Evolutionary conservation across 1,140 invertebrate species (phyloP).

Genomic region (Drosophila aff.): DNA sequence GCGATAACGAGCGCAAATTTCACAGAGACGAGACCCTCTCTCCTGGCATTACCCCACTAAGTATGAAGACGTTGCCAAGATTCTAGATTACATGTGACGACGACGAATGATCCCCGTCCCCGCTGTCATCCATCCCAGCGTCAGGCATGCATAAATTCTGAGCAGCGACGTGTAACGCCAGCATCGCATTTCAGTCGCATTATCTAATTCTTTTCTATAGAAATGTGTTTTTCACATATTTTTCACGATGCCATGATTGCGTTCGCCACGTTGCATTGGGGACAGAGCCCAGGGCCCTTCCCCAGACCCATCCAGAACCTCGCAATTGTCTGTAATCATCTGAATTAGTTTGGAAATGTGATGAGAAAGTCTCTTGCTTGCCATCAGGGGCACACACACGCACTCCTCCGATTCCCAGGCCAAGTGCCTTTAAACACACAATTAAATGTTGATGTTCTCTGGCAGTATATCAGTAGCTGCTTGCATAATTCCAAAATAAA

Average conservation of each 20-base stretch:
- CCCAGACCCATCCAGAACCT: constrained; percentile 37
- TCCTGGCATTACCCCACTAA: constrained; percentile 67
- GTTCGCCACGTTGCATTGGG: constrained; percentile 32
- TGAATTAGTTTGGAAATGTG: constrained; percentile 74
- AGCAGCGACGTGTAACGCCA: constrained; percentile 75
- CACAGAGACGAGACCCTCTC: constrained; percentile 67
- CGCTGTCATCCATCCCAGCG: constrained; percentile 28
- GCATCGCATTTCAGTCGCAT: constrained; percentile 79
- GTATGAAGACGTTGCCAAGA: constrained; percentile 80
- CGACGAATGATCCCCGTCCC: constrained; percentile 3
- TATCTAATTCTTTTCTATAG: constrained; percentile 73
- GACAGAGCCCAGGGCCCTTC: constrained; percentile 30
- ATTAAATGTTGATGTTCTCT: constrained; percentile 53
- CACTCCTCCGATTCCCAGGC: constrained; percentile 49
- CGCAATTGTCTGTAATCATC: constrained; percentile 62
- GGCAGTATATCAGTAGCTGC: constrained; percentile 19
- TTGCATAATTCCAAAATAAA: constrained; percentile 22
- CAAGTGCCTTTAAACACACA: constrained; percentile 39
- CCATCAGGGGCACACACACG: constrained; percentile 40
- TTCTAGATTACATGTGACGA: constrained; percentile 81
- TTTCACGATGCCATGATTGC: constrained; percentile 62
- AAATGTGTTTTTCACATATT: constrained; percentile 48
- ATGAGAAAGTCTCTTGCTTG: constrained; percentile 57
- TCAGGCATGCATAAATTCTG: constrained; percentile 76
- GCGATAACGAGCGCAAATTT: constrained; percentile 81